Evolutionary conservation across 2,113 vertebrate species (phyloP), one percentile per base, ranked within the genome.

Genomic region (Solea senegalensis): DNA sequence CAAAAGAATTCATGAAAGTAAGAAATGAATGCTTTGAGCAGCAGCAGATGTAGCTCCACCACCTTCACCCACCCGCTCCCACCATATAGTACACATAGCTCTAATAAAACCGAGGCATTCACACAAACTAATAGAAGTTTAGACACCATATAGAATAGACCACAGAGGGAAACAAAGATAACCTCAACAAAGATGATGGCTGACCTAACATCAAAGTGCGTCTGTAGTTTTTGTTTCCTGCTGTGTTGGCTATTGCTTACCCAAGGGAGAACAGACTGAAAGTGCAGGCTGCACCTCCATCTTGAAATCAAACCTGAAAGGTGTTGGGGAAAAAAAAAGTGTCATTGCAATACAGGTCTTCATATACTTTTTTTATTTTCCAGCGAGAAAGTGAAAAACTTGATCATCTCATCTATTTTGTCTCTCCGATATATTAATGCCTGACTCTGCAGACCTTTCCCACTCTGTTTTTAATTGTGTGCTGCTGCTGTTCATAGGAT

Each of bases 171-270:
- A 73, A 75, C 71, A 81, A 77, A 74, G 62, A 51, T 71, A 81
- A 59, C 74, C 60, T 72, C 65, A 44, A 65, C 83, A 85, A 65
- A 82, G 82, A 64, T 8, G 13, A 40, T 8, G 13, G 48, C 69
- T 84, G 82, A 79, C 76, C 79, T 61, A 46, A 77, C 84, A 85
- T 88, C 80, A 90, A 87, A 85, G 72, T 58, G 59, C 16, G 8
- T 76, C 76, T 81, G 71, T 73, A 85, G 77, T 73, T 72, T 77
- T 48, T 61, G 51, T 63, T 61, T 65, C 71, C 78, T 54, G 58
- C 76, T 67, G 74, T 34, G 66, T 59, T 68, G 59, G 21, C 70
- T 74, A 26, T 61, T 65, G 11, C 68, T 14, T 76, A 74, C 69
- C 77, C 67, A 9, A 9, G 60, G 41, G 69, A 86, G 45, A 65